Evolutionary conservation across 1,140 invertebrate genomes (phyloP).

Genomic region (Leptinotarsa defecta): DNA sequence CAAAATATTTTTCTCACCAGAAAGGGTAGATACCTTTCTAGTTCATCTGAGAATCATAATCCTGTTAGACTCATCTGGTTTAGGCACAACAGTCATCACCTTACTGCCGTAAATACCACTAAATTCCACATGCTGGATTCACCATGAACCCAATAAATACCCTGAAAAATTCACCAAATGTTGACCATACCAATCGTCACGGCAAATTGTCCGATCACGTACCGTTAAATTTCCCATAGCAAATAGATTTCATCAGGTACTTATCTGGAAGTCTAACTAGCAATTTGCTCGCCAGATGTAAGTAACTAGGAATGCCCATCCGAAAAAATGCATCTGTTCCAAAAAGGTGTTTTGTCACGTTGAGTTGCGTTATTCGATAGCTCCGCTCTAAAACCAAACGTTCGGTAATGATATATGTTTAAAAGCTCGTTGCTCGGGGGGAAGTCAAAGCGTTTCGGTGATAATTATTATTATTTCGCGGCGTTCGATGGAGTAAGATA

Average conservation of each 20-base stretch:
- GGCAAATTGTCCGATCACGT: slow-evolving; percentile 7
- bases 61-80: too few species aligned
- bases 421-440: slow-evolving; percentile 1
- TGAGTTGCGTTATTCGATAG: slow-evolving; percentile 2
- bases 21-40: too few species aligned
- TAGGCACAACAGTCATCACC: too few species aligned
- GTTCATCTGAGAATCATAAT: too few species aligned
- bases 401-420: slow-evolving; percentile 1
- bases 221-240: background rate
- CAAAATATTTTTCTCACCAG: too few species aligned
- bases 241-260: background rate
- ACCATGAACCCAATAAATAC: background rate
- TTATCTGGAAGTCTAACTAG: background rate
- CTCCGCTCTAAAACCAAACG: background rate
- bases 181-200: background rate
- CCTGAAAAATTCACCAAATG: background rate
- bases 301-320: background rate
- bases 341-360: slow-evolving; percentile 2
- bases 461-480: slow-evolving; percentile 1
- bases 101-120: background rate
- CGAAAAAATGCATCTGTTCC: slow-evolving; percentile 2
- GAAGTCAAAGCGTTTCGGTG: slow-evolving; percentile 5
- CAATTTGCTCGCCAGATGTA: slow-evolving; percentile 8
- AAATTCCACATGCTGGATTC: background rate
- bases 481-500: background rate